Evolutionary conservation across 2,888 invertebrate genomes (phyloP), one percentile per base, ranked within the genome.

Genomic region (Agrochola litura): DNA sequence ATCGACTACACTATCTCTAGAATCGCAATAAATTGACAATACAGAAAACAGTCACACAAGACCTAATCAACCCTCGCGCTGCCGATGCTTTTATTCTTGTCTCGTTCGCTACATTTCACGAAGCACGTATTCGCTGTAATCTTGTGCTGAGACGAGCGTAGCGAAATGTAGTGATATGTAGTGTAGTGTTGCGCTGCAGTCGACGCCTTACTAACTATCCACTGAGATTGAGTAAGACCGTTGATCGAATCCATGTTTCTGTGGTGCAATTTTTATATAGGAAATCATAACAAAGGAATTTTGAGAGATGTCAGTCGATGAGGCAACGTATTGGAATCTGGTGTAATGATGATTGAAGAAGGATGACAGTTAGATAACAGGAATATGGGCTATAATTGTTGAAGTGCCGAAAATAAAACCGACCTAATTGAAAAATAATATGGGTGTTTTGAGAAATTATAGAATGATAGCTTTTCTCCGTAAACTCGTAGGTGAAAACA

Each of bases 181-280:
- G 73, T 54, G 16, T 68, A 75, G 46, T 70, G 69, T 66, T 46
- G 49, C 67, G 43, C 77, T 74, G 74, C 61, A 72, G 65, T 66
- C 77, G 73, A 64, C 72, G 66, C 61, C 66, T 76, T 84, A 76
- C 80, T 82, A 77, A 30, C 65, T 76, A 30, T 56, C 30, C 22
- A n/a, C 63, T 43, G 60, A 70, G 74, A 71, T 73, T 73, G 69
- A 72, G 56, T 56, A 70, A 76, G 43, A 72, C 63, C 12, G 52
- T 66, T 76, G 68, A 77, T 73, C 66, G 63, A 70, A 74, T 67
- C 19, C 49, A 49, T 41, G n/a, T 37, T 75, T 46, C 49, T 65
- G 22, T 61, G n/a, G 10, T 52, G 43, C 37, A 54, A 67, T n/a
- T 22, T 56, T 16, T 52, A 37, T 6, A 14, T 6, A 30, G n/a